These are phyloP conservation scores for Xyliphius kryptos DNA, from an alignment of 2,113 vertebrate genomes.

Conservation along the genomic window DNA sequence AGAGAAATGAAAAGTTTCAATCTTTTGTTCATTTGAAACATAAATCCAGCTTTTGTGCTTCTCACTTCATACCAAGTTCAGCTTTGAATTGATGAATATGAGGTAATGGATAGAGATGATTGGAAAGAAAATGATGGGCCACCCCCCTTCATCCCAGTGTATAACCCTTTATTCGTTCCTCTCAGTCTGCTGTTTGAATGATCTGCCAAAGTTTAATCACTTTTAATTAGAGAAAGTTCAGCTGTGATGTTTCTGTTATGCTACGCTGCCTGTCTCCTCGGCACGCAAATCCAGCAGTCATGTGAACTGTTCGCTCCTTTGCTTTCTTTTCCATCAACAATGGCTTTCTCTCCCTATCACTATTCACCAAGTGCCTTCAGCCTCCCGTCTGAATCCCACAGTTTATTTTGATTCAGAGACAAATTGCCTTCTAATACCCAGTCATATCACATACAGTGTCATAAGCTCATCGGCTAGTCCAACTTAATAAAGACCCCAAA, in stretches of 20 bases:
- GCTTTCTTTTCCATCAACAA: conserved; percentile 25
- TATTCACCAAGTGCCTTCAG: conserved; percentile 16
- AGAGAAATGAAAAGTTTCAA: conserved; percentile 2
- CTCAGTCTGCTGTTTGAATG: conserved; percentile 9
- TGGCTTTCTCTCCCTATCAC: conserved; percentile 32
- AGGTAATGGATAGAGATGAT: conserved; percentile 55
- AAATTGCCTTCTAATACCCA: conserved; percentile 38
- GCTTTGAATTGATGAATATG: conserved; percentile 43
- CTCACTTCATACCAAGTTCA: conserved; percentile 40
- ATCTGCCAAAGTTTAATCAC: conserved; percentile 39
- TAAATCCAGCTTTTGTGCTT: conserved; percentile 46
- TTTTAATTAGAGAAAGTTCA: conserved; percentile 48
- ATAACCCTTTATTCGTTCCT: conserved; percentile 12
- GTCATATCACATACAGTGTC: conserved; percentile 18
- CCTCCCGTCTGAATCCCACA: conserved; percentile 16
- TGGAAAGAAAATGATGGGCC: conserved; percentile 29
- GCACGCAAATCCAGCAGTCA: conserved; percentile 22
- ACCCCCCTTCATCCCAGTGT: conserved; percentile 4
- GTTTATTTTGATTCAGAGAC: conserved; percentile 45
- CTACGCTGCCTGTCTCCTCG: neutral
- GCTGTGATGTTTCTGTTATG: conserved; percentile 37
- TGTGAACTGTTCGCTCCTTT: conserved; percentile 27
- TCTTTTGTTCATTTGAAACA: too few species aligned
- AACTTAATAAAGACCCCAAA: conserved; percentile 33
- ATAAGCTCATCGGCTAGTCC: conserved; percentile 26